Conservation (phyloP, 2,113 vertebrate genomes). For the Colinus virginianus region DNA sequence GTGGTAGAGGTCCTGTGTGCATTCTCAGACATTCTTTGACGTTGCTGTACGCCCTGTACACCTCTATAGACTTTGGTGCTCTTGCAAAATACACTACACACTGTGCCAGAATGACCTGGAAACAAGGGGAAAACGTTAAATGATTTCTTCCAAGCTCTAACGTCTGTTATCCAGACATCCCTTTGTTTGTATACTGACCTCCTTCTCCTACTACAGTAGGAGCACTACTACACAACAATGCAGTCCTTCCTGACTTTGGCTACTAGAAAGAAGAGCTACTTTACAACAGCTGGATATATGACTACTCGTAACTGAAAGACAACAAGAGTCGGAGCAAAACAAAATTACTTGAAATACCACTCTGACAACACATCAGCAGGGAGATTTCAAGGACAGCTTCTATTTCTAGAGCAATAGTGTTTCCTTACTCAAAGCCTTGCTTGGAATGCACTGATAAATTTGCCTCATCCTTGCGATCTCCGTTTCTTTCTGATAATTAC, state of each 20-base stretch:
- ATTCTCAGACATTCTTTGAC: slow-evolving; percentile 90
- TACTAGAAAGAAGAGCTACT: background rate
- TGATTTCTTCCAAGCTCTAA: background rate
- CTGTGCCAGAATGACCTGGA: slow-evolving; percentile 95
- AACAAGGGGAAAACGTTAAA: background rate
- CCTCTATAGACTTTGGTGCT: slow-evolving; percentile 91
- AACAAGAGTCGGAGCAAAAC: background rate
- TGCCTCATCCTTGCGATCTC: background rate
- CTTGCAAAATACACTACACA: slow-evolving; percentile 91
- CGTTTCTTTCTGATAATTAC: background rate
- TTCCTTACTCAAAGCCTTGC: background rate
- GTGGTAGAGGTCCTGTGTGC: slow-evolving; percentile 90
- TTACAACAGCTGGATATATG: background rate
- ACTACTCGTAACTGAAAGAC: background rate
- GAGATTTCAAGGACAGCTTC: background rate
- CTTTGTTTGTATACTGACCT: background rate
- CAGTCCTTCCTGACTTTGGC: background rate
- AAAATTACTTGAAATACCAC: accelerated
- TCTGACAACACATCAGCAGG: background rate
- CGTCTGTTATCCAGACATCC: background rate
- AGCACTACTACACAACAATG: background rate
- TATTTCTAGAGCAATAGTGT: background rate
- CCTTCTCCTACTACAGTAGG: background rate
- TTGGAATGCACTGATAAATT: background rate
- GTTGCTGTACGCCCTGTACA: slow-evolving; percentile 89